Evolutionary conservation across 2,113 vertebrate species (phyloP), one percentile per base, ranked within the genome.

Genomic region (Heteronetta atricapilla): DNA sequence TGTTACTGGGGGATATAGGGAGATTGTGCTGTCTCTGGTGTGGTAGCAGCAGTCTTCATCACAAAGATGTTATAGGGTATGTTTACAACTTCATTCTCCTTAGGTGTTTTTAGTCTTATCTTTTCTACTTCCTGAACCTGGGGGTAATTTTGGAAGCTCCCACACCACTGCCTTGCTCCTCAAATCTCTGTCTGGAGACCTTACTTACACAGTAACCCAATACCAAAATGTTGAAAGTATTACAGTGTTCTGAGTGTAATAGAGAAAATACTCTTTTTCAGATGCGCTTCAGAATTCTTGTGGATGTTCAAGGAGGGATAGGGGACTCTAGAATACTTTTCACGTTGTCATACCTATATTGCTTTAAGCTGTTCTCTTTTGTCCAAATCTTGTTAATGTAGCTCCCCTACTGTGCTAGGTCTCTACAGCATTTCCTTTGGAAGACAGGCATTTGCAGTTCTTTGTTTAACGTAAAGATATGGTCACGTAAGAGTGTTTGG

Each of bases 381-480:
- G 46, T 67, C 50, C 50, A 89, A 17, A 20, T 29, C 33, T 56
- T 74, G 75, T 72, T 91, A 55, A 63, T 22, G 67, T 26, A 56
- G 68, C 73, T 94, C 60, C 72, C 50, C 59, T 3, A 0, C 25
- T 70, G 29, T 63, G 23, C 31, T 86, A 77, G 42, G 28, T 91
- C 64, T 63, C n/a, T 70, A 40, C 2, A 1, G 42, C 29, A 8
- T 58, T 94, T 91, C 36, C 75, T 91, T 82, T 92, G 93, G 89
- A 94, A 73, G 85, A 53, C n/a, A 69, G 22, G 58, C 81, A 70
- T 86, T 94, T 92, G 72, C 60, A 86, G 23, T 88, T 88, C 75
- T 91, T 89, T 89, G 82, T 80, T 86, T 88, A 52, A 82, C 55
- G 77, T 81, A 29, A 73, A 90, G 82, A 76, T 81, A 76, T 0